Conservation (phyloP, 1,140 invertebrate species). For the Drosophila nannoptera region DNA sequence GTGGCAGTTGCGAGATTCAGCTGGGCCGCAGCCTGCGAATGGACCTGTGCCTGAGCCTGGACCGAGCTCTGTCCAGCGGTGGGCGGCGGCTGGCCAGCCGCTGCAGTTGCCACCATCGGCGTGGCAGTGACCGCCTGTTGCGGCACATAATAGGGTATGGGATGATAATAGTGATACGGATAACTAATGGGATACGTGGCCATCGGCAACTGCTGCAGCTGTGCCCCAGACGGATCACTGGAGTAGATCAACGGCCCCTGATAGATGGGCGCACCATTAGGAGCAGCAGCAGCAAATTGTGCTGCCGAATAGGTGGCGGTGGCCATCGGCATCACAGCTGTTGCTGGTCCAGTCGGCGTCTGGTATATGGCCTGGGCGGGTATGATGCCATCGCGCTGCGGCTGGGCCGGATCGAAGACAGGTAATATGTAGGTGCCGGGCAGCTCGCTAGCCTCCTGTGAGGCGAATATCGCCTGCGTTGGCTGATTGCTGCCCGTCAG, state of each 20-base stretch:
- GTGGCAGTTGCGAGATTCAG: constrained; percentile 46
- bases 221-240: constrained; percentile 68
- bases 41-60: constrained; percentile 41
- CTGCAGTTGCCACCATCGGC: constrained; percentile 48
- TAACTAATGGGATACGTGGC: constrained; percentile 77
- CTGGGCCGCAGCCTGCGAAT: constrained; percentile 46
- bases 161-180: constrained; percentile 76
- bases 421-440: constrained; percentile 78
- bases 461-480: constrained; percentile 55
- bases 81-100: constrained; percentile 34
- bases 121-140: constrained; percentile 60
- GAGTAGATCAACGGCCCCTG: constrained; percentile 75
- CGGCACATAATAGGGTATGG: constrained; percentile 77
- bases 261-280: constrained; percentile 75
- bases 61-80: constrained; percentile 27
- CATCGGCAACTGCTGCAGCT: constrained; percentile 76
- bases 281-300: constrained; percentile 66
- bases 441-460: constrained; percentile 65
- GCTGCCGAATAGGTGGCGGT: constrained; percentile 71
- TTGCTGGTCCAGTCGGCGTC: constrained; percentile 54
- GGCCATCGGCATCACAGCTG: constrained; percentile 69
- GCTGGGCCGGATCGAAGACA: constrained; percentile 75
- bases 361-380: constrained; percentile 75
- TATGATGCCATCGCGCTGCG: constrained; percentile 67
- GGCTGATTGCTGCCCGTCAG: constrained; percentile 60